Base-by-base conservation (phyloP, 2,888 invertebrate species). In the Oxystoma pomonae region DNA sequence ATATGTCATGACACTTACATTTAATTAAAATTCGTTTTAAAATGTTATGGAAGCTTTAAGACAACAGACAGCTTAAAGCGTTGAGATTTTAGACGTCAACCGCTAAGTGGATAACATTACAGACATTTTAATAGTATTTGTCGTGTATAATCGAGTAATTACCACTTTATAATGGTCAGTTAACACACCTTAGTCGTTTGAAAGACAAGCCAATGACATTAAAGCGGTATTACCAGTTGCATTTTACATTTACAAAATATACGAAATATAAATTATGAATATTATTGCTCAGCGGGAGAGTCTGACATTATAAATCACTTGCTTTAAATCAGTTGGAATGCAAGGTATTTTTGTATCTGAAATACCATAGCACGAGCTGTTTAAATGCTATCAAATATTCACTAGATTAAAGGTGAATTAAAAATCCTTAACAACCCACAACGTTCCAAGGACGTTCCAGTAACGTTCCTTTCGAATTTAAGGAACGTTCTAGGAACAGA, bases 71-170 rank as follows among this genome's bases (percentile, higher is more conserved):
- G 35, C 35, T 35, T 35, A 35, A 7, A 53, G n/a, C n/a, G n/a
- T n/a, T n/a, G n/a, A 53, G n/a, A 5, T 53, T 53, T 53, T 53
- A 53, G 53, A 5, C 53, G 53, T 17, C 53, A 19, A 53, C 7
- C 53, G 53, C 53, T 53, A 53, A 53, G 53, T 53, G 53, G 53
- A 16, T 35, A 53, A 53, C n/a, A 53, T 53, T 53, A 53, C 19
- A 17, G n/a, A 5, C 17, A 53, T 19, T 53, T 53, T 53, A 53
- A 53, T 53, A 17, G 7, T 16, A 19, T 53, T 53, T 53, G 5
- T 7, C 53, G 53, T 53, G 53, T 53, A 17, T 53, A 53, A 53
- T 53, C 53, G 53, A 5, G 16, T 53, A 53, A 53, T 53, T 53
- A 53, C 53, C 53, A 53, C 53, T 16, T 19, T 16, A 19, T 53